Conservation (phyloP, 2,888 invertebrate genomes). For the Papilio gigon region DNA sequence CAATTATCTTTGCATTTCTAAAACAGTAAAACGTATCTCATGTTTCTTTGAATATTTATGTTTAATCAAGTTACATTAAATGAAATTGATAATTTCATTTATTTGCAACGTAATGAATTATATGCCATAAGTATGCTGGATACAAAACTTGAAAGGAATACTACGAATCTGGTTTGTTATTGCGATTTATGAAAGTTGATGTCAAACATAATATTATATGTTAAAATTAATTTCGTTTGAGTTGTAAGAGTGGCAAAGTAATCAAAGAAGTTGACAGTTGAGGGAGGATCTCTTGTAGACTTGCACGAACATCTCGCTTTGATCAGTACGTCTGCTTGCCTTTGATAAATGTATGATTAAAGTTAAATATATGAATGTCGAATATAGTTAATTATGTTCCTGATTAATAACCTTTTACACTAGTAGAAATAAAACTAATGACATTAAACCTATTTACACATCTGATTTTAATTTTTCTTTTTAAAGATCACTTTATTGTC, state of each 20-base stretch:
- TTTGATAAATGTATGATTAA: slow-evolving; percentile 8
- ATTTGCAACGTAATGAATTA: neutral
- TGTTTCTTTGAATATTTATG: too few species aligned
- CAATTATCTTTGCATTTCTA: slow-evolving; percentile 1
- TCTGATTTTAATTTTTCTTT: too few species aligned
- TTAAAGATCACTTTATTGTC: too few species aligned
- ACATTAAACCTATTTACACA: too few species aligned
- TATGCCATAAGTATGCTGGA: neutral
- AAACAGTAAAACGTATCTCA: too few species aligned
- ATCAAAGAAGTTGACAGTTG: slow-evolving; percentile 25
- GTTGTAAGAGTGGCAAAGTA: slow-evolving; percentile 26
- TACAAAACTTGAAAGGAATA: neutral
- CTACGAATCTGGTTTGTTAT: neutral
- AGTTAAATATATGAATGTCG: neutral
- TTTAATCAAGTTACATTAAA: neutral
- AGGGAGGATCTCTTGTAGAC: slow-evolving; percentile 10
- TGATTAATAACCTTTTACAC: neutral
- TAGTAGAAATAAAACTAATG: neutral
- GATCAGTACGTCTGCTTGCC: slow-evolving; percentile 4
- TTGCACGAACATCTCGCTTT: slow-evolving; percentile 3
- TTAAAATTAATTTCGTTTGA: slow-evolving; percentile 20
- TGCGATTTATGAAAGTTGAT: slow-evolving; percentile 1
- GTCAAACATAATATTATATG: slow-evolving; percentile 18
- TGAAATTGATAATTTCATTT: neutral
- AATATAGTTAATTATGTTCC: neutral